Evolutionary conservation across 1,140 invertebrate species (phyloP), one percentile per base, ranked within the genome.

Genomic region (Tenebrio molitor): DNA sequence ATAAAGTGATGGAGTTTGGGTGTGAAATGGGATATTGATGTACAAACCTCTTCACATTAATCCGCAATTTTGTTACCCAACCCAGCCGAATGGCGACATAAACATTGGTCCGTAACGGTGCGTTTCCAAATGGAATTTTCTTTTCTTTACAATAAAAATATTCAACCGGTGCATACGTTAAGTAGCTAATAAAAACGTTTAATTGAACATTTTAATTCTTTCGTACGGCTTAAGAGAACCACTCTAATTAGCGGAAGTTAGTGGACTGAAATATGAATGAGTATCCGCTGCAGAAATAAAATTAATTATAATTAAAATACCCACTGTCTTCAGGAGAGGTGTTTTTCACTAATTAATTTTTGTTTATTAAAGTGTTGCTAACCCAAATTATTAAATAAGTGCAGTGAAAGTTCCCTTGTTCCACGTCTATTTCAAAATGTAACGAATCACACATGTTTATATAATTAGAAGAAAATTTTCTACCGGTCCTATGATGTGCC

Each of bases 1-100:
- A 71, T 41, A 67, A 68, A 74, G 42, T 74, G 73, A 74, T 74
- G 73, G 73, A 74, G 73, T 65, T 69, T 69, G 29, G 53, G 33
- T 14, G 12, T 34, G 41, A 71, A 74, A 74, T 74, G 73, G 69
- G 53, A 67, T 29, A 53, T 74, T 74, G 73, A 74, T 74, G 73
- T 74, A 71, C 50, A 62, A n/a, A 36, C 69, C 73, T 71, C 73
- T 74, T 68, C 72, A 74, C 34, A 21, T 29, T 58, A 66, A 33
- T 21, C 71, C 67, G 34, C 46, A 21, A 12, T 39, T 53, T 23
- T 68, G 72, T 70, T 70, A 64, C 69, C 36, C 33, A 42, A 53
- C 64, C 58, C 50, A 72, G 58, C 10, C 33, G 23, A 71, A 71
- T 71, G 69, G 58, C n/a, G 19, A 17, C 39, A 71, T 71, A 65